Base-by-base conservation (phyloP, 2,888 invertebrate species). In the Yponomeuta malinellus region DNA sequence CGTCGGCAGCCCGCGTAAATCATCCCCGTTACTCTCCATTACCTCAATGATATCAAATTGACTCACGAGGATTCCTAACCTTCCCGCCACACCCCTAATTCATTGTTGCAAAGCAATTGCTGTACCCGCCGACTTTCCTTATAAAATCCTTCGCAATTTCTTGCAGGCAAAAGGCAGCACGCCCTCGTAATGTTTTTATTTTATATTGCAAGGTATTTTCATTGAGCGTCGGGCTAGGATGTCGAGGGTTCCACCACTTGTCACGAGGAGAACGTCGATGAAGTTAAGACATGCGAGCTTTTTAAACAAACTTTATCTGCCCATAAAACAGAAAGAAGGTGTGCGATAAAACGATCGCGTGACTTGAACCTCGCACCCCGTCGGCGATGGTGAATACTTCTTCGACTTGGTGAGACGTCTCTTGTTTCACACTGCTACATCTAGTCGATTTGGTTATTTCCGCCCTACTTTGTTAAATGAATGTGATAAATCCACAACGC, bases 21-120 rank as follows among this genome's bases (percentile, higher is more conserved):
- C 92, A 90, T 89, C 87, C 83, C 84, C 88, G 88, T 92, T 91
- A 88, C 86, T 91, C 91, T 89, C 92, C 90, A 92, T 92, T 92
- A 91, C 86, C 86, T 86, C 87, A 83, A 71, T 90, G 88, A 90
- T 89, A 86, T 87, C 88, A 85, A 89, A 92, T 90, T 89, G 90
- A 89, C 90, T 89, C 78, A 81, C 79, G 80, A 86, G 86, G 87
- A 86, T 89, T 88, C 83, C 79, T 79, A 31, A 65, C 65, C 31
- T 65, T 78, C 76, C 78, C 75, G 65, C 65, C 65, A 12, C 65
- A 59, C 12, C 52, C 52, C 52, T 15, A 15, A 59, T 59, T 59
- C 52, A 59, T 59, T 59, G 15, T 59, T n/a, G n/a, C n/a, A n/a
- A n/a, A n/a, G n/a, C n/a, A n/a, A n/a, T 65, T 65, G 64, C 64